These are phyloP conservation scores for Orchestia grillus DNA, from an alignment of 1,140 invertebrate genomes.

Conservation along the genomic window DNA sequence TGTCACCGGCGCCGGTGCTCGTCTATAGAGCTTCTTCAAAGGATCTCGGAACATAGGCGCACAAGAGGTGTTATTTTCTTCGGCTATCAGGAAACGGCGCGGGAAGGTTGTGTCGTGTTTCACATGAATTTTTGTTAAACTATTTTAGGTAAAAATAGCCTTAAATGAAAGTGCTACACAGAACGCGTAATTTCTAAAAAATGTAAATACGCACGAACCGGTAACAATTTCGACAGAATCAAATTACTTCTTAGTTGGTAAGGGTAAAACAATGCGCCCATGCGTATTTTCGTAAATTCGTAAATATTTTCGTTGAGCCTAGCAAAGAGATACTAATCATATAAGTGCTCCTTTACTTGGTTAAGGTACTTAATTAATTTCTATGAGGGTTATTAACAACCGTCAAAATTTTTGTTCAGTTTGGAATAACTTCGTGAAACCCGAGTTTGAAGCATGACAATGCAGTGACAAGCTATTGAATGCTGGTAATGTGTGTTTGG, in stretches of 20 bases:
- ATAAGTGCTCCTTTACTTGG: neutral
- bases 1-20: constrained; percentile 20
- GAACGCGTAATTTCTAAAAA: neutral
- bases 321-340: neutral
- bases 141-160: neutral
- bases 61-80: neutral
- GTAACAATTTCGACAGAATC: too few species aligned
- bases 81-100: neutral
- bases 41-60: neutral
- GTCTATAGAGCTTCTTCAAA: constrained; percentile 4
- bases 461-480: neutral
- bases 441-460: neutral
- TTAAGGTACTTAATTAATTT: neutral
- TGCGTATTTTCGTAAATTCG: neutral
- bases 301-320: too few species aligned
- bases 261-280: neutral
- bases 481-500: neutral
- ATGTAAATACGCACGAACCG: neutral
- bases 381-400: neutral
- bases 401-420: neutral
- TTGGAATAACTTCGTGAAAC: neutral
- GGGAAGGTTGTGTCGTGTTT: neutral
- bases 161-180: neutral
- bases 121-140: neutral
- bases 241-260: neutral